Evolutionary conservation across 2,113 vertebrate genomes (phyloP).

Genomic region (Pleuronectes platessa): DNA sequence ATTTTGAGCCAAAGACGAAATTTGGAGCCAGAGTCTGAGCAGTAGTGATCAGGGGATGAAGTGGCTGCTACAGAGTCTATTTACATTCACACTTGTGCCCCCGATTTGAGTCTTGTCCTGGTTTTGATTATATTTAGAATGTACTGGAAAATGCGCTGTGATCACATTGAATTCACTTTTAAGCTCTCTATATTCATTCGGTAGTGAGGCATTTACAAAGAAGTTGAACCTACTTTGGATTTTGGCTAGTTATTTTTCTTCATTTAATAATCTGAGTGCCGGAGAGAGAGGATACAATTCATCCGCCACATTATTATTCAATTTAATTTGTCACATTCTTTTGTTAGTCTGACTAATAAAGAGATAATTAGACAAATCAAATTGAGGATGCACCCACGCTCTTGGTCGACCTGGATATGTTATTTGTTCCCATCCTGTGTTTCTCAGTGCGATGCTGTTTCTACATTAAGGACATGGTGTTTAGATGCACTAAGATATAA

Average conservation of each 20-base stretch:
- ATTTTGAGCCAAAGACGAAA: no score
- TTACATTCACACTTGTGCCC: conserved; percentile 2
- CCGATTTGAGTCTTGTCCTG: background rate
- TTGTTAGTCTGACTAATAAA: no score
- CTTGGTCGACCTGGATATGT: no score
- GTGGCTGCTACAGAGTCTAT: background rate
- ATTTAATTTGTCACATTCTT: background rate
- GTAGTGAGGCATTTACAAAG: background rate
- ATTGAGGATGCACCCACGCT: background rate
- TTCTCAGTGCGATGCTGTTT: background rate
- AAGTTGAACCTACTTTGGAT: background rate
- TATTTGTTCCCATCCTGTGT: background rate
- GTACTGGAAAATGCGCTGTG: background rate
- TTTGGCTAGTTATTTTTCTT: background rate
- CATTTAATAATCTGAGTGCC: no score
- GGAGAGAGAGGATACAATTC: background rate
- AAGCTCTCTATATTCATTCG: background rate
- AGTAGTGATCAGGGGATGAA: background rate
- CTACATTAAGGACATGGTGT: background rate
- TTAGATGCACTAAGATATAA: background rate
- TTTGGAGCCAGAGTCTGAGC: background rate
- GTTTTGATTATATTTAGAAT: conserved; percentile 18
- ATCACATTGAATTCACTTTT: background rate
- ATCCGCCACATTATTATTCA: background rate
- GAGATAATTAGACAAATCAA: background rate